phyloP scores from a whole-genome alignment of 1,140 invertebrate species.

The Bactericera cockerelli region DNA sequence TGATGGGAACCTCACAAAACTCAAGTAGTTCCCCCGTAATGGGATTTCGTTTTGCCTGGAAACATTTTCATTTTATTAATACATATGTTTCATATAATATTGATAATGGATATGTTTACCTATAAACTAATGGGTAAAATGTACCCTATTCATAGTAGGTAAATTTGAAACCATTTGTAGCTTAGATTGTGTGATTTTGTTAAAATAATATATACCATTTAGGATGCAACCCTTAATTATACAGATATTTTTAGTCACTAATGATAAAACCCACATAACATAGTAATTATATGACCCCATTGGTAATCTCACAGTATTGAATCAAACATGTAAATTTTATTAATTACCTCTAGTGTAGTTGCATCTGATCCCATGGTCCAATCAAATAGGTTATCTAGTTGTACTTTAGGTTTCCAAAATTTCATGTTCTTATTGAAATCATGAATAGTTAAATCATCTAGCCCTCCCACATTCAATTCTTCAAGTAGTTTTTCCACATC shows the following conservation, averaged over 20 bases:
- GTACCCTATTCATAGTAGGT: neutral
- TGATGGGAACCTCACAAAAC: conserved; percentile 46
- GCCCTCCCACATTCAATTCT: neutral
- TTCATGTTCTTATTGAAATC: neutral
- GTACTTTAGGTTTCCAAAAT: neutral
- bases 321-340: no score
- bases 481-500: neutral
- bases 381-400: conserved; percentile 1
- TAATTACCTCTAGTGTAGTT: neutral
- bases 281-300: no score
- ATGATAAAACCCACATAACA: no score
- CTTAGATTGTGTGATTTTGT: neutral
- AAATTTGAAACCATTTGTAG: neutral
- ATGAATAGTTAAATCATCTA: neutral
- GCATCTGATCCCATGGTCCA: neutral
- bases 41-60: conserved; percentile 45
- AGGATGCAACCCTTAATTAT: neutral
- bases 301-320: no score
- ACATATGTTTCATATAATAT: no score
- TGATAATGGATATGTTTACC: neutral
- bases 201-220: neutral
- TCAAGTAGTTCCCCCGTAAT: conserved; percentile 49
- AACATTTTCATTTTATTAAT: no score
- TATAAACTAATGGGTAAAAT: neutral
- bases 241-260: no score